phyloP scores from a whole-genome alignment of 2,797 vertebrate genomes.

The Falco columbarius region DNA sequence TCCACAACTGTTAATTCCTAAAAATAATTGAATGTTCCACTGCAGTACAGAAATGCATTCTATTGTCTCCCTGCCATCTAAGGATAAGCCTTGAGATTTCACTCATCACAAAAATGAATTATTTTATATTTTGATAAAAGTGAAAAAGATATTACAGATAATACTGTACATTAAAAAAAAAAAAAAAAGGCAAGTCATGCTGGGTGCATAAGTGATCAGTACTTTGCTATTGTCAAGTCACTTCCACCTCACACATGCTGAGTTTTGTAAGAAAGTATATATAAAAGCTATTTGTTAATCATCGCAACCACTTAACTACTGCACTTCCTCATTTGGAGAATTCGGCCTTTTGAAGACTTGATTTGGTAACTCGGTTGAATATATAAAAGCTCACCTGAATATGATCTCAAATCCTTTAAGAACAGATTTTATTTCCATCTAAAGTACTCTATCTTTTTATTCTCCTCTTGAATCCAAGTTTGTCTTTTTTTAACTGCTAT shows the following conservation, averaged over 20 bases:
- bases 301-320: background rate
- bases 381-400: background rate
- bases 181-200: background rate
- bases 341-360: background rate
- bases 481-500: background rate
- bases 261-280: background rate
- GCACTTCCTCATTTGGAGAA: background rate
- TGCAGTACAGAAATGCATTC: background rate
- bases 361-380: background rate
- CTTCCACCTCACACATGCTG: background rate
- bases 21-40: background rate
- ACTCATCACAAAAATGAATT: background rate
- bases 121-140: background rate
- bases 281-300: background rate
- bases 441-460: background rate
- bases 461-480: background rate
- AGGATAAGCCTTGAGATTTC: background rate
- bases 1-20: background rate
- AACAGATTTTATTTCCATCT: background rate
- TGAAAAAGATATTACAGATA: background rate
- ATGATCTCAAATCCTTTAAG: background rate
- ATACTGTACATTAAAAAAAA: background rate
- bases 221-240: background rate
- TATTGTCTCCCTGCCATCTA: background rate
- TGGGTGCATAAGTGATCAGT: background rate